These are phyloP conservation scores for Drosophila sordidapex DNA, from an alignment of 2,888 invertebrate genomes.

Conservation along the genomic window DNA sequence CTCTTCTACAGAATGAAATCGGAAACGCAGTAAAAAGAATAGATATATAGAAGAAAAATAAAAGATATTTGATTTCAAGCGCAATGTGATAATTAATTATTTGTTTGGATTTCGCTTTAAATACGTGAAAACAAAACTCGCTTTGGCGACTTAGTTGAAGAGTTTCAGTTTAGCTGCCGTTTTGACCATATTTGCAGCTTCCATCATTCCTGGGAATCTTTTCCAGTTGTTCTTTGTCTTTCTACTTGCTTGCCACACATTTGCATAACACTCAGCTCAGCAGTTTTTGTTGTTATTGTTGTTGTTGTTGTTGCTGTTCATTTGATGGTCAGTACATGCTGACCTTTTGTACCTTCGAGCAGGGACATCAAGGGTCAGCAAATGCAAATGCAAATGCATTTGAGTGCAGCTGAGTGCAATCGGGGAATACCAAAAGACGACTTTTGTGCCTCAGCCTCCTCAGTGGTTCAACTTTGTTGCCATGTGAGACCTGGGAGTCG, in stretches of 20 bases:
- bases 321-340: slow-evolving; percentile 46
- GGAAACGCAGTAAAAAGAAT: slow-evolving; percentile 13
- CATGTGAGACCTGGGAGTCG: slow-evolving; percentile 8
- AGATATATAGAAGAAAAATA: neutral
- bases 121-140: slow-evolving; percentile 31
- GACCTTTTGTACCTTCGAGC: slow-evolving; percentile 35
- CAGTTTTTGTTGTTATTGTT: slow-evolving; percentile 7
- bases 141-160: slow-evolving; percentile 20
- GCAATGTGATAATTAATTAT: slow-evolving; percentile 53
- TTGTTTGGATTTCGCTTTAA: slow-evolving; percentile 49
- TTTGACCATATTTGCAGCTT: slow-evolving; percentile 2
- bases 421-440: slow-evolving; percentile 29
- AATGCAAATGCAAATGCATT: slow-evolving; percentile 6
- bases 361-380: slow-evolving; percentile 25
- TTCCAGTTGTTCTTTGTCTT: neutral
- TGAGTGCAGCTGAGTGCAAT: slow-evolving; percentile 21
- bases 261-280: slow-evolving; percentile 49
- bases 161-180: slow-evolving; percentile 7
- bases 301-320: slow-evolving; percentile 10
- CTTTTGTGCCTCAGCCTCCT: slow-evolving; percentile 2
- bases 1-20: slow-evolving; percentile 8
- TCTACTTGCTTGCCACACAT: slow-evolving; percentile 32
- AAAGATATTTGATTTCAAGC: slow-evolving; percentile 28
- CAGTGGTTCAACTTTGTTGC: slow-evolving; percentile 20
- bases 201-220: slow-evolving; percentile 30